phyloP scores from a whole-genome alignment of 2,797 vertebrate genomes.

The Austrolebias charrua region DNA sequence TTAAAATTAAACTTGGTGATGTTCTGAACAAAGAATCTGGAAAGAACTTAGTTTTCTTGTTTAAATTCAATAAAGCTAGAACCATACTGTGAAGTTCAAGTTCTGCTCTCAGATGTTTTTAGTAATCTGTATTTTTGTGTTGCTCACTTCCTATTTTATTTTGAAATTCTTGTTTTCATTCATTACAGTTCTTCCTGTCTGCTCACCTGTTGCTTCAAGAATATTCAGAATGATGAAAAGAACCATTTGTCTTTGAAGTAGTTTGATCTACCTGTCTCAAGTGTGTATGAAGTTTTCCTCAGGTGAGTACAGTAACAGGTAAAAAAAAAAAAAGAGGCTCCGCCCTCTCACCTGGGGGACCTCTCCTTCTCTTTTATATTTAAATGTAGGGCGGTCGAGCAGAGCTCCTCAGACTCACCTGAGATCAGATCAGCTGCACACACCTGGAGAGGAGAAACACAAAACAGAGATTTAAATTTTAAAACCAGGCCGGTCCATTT shows the following conservation, averaged over 20 bases:
- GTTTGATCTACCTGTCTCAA: background rate
- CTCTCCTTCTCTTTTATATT: constrained; percentile 80
- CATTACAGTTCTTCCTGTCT: background rate
- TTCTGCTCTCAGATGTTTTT: background rate
- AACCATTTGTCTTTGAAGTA: no score
- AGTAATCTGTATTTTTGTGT: background rate
- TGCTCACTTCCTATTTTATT: background rate
- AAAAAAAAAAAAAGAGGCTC: background rate
- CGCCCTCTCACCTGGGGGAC: constrained; percentile 22
- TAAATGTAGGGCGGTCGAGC: constrained; percentile 72
- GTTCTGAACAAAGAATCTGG: no score
- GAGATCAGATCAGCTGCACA: constrained; percentile 20
- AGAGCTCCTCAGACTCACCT: constrained; percentile 34
- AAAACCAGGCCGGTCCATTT: no score
- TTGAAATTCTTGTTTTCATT: background rate
- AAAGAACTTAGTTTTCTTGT: no score
- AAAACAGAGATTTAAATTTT: no score
- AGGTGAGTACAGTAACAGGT: constrained; percentile 3
- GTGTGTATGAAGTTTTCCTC: background rate
- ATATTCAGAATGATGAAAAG: no score
- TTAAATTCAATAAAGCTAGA: no score
- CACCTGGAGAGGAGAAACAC: constrained; percentile 3
- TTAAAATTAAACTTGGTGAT: no score
- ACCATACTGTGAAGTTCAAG: no score
- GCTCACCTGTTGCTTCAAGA: no score